phyloP scores from a whole-genome alignment of 2,888 invertebrate species.

The Meganola albula region DNA sequence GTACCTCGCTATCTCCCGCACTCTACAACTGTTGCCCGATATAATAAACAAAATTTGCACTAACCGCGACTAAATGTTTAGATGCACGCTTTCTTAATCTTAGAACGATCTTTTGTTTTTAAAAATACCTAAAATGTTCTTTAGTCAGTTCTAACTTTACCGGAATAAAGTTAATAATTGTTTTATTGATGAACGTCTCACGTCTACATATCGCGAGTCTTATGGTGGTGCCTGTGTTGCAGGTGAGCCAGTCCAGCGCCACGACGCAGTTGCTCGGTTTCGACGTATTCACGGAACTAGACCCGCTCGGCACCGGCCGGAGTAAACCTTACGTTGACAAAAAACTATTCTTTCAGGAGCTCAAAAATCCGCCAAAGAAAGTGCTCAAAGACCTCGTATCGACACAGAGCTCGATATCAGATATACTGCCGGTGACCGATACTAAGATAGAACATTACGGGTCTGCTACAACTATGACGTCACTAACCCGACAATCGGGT shows the following conservation, averaged over 20 bases:
- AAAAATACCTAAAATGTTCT: background rate
- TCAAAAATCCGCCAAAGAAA: constrained; percentile 96
- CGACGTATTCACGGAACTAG: constrained; percentile 95
- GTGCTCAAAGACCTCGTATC: constrained; percentile 90
- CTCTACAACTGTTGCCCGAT: background rate
- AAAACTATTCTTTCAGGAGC: constrained; percentile 96
- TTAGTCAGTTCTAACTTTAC: background rate
- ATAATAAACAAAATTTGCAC: constrained; percentile 19
- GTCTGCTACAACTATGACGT: constrained; percentile 68
- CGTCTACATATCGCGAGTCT: constrained; percentile 43
- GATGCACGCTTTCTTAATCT: constrained; percentile 28
- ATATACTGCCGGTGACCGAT: constrained; percentile 50
- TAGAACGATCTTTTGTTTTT: constrained; percentile 23
- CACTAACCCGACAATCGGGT: constrained; percentile 66
- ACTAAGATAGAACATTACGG: constrained; percentile 52
- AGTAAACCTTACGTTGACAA: constrained; percentile 96
- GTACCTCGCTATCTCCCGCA: no score
- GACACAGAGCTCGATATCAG: constrained; percentile 56
- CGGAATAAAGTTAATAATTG: background rate
- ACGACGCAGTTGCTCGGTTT: constrained; percentile 67
- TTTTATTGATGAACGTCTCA: no score
- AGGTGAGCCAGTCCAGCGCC: constrained; percentile 61
- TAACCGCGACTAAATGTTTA: constrained; percentile 22
- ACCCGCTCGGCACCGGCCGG: constrained; percentile 94
- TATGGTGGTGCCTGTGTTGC: constrained; percentile 61